Percentiles rank a stretch among this genome's conserved stretches.
Conservation (phyloP, 2,888 invertebrate genomes). For the Caenorhabditis parvicauda region DNA sequence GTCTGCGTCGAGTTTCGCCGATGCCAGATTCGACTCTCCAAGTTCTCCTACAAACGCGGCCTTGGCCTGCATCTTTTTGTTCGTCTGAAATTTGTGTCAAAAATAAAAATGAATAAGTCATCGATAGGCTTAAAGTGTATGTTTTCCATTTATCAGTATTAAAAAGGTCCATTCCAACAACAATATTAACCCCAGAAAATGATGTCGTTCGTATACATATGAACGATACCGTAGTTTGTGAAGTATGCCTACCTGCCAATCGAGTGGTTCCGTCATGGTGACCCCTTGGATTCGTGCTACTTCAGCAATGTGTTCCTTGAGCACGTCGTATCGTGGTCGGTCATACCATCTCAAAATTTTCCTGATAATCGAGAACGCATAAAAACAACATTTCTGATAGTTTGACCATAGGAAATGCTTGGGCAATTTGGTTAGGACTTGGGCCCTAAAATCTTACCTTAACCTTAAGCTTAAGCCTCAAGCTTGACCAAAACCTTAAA, state of each 20-base stretch:
- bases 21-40: conserved; percentile 45
- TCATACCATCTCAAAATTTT: conserved; percentile 38
- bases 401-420: too few relatives aligned
- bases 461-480: too few relatives aligned
- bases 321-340: conserved; percentile 38
- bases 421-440: too few relatives aligned
- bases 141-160: too few relatives aligned
- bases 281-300: conserved; percentile 33
- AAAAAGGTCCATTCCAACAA: too few relatives aligned
- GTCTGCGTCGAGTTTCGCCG: conserved; percentile 20
- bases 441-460: too few relatives aligned
- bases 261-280: conserved; percentile 39
- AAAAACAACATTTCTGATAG: too few relatives aligned
- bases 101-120: neutral
- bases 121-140: conserved; percentile 10
- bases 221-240: too few relatives aligned
- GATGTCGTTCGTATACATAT: neutral
- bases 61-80: conserved; percentile 28
- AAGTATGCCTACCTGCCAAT: conserved; percentile 38
- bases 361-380: neutral
- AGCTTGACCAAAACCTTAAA: too few relatives aligned
- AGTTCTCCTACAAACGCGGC: conserved; percentile 45
- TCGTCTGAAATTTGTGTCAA: conserved; percentile 18
- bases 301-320: conserved; percentile 25
- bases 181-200: neutral